Percentiles rank a stretch among this genome's conserved stretches.
Conservation (phyloP, 2,797 vertebrate species). For the Meda fulgida region DNA sequence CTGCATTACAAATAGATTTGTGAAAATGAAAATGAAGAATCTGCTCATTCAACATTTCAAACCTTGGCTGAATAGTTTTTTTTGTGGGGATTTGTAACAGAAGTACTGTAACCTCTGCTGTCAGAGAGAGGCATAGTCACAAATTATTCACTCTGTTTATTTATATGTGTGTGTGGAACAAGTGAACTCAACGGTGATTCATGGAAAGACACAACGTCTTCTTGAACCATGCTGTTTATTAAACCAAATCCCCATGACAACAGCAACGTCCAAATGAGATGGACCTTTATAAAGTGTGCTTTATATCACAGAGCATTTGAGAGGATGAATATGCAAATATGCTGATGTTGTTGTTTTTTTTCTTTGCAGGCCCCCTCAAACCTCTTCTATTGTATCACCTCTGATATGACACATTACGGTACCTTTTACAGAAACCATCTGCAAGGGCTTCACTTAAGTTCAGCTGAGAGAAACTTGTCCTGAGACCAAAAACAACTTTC, state of each 20-base stretch:
- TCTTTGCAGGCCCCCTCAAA: not conserved
- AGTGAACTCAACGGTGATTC: slow-evolving; percentile 55
- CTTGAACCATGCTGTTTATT: slow-evolving; percentile 50
- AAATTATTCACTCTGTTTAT: slow-evolving; percentile 2
- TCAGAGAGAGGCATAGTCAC: slow-evolving; percentile 4
- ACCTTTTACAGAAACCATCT: not conserved
- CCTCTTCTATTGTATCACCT: not conserved
- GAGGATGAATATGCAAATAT: slow-evolving; percentile 25
- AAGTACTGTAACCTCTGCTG: not conserved
- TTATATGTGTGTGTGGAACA: slow-evolving; percentile 40
- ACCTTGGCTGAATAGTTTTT: not conserved
- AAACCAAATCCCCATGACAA: slow-evolving; percentile 48
- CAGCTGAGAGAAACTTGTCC: not conserved
- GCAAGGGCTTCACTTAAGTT: not conserved
- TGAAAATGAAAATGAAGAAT: not conserved
- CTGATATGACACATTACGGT: not conserved
- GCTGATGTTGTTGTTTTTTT: not conserved
- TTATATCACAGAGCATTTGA: slow-evolving; percentile 17
- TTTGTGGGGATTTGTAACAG: not conserved
- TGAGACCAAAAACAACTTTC: not conserved
- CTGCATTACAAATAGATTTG: not conserved
- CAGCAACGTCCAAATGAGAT: slow-evolving; percentile 29
- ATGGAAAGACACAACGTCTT: slow-evolving; percentile 40
- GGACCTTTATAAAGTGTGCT: slow-evolving; percentile 16
- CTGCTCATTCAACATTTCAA: slow-evolving; percentile 32